Conservation (phyloP, 2,888 invertebrate genomes). For the Plagodis dolabraria region DNA sequence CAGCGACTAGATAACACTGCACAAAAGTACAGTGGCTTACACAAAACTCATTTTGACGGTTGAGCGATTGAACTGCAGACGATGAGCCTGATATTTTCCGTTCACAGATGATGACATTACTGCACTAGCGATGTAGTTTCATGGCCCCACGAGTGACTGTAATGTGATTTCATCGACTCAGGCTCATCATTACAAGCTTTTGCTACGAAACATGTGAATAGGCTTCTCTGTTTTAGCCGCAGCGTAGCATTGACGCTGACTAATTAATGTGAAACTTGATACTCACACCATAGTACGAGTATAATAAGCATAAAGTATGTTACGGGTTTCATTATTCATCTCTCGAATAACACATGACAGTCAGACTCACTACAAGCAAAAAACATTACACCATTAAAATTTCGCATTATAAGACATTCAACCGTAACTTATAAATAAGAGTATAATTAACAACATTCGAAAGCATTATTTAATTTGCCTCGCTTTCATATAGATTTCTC, state of each 20-base stretch:
- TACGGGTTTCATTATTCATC: constrained; percentile 14
- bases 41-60: too few species aligned
- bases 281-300: background rate
- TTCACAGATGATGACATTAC: constrained; percentile 34
- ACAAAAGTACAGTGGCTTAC: too few species aligned
- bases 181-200: too few species aligned
- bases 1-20: too few species aligned
- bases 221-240: too few species aligned
- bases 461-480: constrained; percentile 53
- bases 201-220: too few species aligned
- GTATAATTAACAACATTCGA: constrained; percentile 45
- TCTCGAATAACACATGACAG: constrained; percentile 10
- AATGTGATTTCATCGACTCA: too few species aligned
- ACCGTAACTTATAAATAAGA: constrained; percentile 44
- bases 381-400: constrained; percentile 25
- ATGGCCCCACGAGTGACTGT: too few species aligned
- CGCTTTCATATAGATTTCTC: constrained; percentile 55
- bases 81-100: constrained; percentile 37
- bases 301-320: constrained; percentile 8
- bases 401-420: constrained; percentile 22
- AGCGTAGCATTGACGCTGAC: constrained; percentile 21
- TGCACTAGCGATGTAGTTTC: too few species aligned
- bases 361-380: constrained; percentile 5
- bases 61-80: too few species aligned
- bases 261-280: constrained; percentile 16